phyloP scores from a whole-genome alignment of 1,140 invertebrate genomes.

The Charaxes varanes region DNA sequence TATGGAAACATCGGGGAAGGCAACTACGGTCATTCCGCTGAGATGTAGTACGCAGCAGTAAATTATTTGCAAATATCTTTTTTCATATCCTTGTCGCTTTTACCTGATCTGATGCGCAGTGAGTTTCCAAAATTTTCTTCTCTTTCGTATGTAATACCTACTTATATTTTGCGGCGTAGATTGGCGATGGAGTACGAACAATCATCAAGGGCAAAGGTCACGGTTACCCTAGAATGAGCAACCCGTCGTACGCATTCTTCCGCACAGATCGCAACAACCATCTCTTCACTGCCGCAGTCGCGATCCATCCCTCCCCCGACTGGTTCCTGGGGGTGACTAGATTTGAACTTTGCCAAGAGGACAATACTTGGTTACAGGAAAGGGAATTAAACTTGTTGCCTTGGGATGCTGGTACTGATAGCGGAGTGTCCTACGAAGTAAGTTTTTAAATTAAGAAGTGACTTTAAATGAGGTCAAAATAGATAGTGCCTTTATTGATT shows the following conservation, averaged over 20 bases:
- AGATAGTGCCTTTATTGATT: no score
- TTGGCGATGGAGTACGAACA: slow-evolving; percentile 51
- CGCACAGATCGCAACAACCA: slow-evolving; percentile 47
- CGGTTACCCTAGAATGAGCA: slow-evolving; percentile 48
- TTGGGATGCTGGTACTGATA: slow-evolving; percentile 62
- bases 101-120: no score
- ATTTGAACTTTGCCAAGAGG: slow-evolving; percentile 51
- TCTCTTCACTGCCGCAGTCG: slow-evolving; percentile 41
- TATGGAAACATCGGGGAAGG: no score
- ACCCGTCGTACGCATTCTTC: slow-evolving; percentile 49
- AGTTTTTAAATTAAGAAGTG: no score
- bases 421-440: slow-evolving; percentile 60
- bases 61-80: no score
- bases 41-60: no score
- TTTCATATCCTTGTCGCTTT: no score
- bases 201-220: slow-evolving; percentile 62
- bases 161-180: slow-evolving; percentile 21
- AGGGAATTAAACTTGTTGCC: slow-evolving; percentile 51
- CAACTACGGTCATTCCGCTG: no score
- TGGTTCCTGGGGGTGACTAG: slow-evolving; percentile 59
- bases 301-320: slow-evolving; percentile 51
- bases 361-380: slow-evolving; percentile 50
- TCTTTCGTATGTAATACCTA: not conserved
- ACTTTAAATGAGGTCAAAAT: no score
- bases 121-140: no score